Evolutionary conservation across 2,797 vertebrate genomes (phyloP).

Genomic region (Phoebastria nigripes): DNA sequence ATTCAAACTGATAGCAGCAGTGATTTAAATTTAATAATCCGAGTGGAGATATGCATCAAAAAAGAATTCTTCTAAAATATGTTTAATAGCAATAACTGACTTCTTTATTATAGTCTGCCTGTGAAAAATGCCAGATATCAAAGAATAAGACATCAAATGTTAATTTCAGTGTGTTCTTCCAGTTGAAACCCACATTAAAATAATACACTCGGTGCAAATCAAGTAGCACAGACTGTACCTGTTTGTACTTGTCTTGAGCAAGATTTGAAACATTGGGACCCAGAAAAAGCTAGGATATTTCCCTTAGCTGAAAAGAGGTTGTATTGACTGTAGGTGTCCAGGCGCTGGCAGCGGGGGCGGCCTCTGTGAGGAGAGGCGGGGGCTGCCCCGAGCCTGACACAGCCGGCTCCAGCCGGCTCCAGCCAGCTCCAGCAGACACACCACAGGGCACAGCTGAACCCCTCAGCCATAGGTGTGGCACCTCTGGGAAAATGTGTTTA

Average conservation of each 20-base stretch:
- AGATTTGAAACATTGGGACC: background rate
- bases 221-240: background rate
- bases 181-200: slow-evolving; percentile 68
- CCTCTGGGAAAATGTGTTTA: background rate
- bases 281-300: background rate
- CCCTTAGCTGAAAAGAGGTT: background rate
- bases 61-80: slow-evolving; percentile 76
- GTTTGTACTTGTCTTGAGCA: background rate
- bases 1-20: slow-evolving; percentile 76
- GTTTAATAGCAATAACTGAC: slow-evolving; percentile 79
- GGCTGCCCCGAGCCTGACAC: rapidly evolving
- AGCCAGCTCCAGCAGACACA: too few relatives aligned
- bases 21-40: slow-evolving; percentile 81
- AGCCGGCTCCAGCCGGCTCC: background rate
- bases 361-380: background rate
- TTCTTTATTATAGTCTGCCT: slow-evolving; percentile 78
- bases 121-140: slow-evolving; percentile 74
- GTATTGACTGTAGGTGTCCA: rapidly evolving
- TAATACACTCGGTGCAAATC: background rate
- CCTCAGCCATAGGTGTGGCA: rapidly evolving
- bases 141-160: slow-evolving; percentile 77
- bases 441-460: rapidly evolving
- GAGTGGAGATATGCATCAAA: slow-evolving; percentile 75
- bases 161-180: slow-evolving; percentile 73
- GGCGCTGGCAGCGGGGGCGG: rapidly evolving